Evolutionary conservation across 92 coral and sea anemone genomes (phyloP).

Genomic region (Plumapathes pennacea): DNA sequence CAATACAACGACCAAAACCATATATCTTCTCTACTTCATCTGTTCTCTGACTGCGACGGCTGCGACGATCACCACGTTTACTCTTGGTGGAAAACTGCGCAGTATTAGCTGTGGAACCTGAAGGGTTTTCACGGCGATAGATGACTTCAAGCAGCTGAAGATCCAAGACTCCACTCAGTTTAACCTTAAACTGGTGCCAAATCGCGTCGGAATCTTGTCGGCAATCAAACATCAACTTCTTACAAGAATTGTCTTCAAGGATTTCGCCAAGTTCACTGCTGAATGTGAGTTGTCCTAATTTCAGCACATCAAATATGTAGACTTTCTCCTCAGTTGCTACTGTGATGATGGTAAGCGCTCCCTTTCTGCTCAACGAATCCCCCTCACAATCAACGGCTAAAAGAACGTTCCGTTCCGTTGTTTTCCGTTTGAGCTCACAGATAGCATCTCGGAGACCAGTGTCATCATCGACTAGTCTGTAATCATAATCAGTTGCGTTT

Average conservation of each 20-base stretch:
- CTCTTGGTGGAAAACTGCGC: slow-evolving; percentile 1
- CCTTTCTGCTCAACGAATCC: slow-evolving; percentile 65
- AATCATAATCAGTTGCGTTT: slow-evolving; percentile 18
- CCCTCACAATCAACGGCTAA: slow-evolving; percentile 83
- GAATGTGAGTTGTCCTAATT: slow-evolving; percentile 50
- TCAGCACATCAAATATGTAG: slow-evolving; percentile 62
- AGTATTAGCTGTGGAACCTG: slow-evolving; percentile 2
- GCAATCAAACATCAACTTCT: slow-evolving; percentile 80
- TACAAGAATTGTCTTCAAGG: slow-evolving; percentile 59
- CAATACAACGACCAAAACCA: slow-evolving; percentile 71
- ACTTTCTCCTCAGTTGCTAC: slow-evolving; percentile 65
- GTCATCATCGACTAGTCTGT: slow-evolving; percentile 50
- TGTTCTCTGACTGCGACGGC: slow-evolving; percentile 52
- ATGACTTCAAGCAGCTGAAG: slow-evolving; percentile 79
- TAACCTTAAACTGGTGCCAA: slow-evolving; percentile 65
- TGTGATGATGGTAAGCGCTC: slow-evolving; percentile 66
- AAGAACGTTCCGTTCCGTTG: slow-evolving; percentile 18
- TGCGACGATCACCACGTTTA: not conserved
- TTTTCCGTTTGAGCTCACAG: slow-evolving; percentile 49
- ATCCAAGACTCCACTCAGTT: slow-evolving; percentile 66
- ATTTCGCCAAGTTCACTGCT: slow-evolving; percentile 64
- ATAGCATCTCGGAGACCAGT: slow-evolving; percentile 40
- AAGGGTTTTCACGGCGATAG: slow-evolving; percentile 50
- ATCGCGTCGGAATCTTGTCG: slow-evolving; percentile 79
- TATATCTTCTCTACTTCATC: slow-evolving; percentile 51